Evolutionary conservation across 2,797 vertebrate species (phyloP).

Genomic region (Tarsius wallacei): DNA sequence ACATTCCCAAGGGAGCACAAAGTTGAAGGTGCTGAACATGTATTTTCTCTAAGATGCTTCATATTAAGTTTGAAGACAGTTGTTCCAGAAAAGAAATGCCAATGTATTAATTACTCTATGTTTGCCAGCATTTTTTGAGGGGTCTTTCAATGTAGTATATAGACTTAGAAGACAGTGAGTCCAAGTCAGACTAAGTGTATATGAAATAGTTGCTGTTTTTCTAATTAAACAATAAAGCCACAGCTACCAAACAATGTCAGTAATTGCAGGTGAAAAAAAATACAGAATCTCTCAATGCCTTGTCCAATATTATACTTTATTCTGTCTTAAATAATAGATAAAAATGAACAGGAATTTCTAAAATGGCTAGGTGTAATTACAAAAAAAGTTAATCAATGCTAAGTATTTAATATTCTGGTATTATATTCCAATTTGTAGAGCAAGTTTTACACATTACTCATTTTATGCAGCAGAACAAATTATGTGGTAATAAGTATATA

Average conservation of each 20-base stretch:
- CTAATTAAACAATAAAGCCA: constrained; percentile 33
- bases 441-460: background rate
- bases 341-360: constrained; percentile 20
- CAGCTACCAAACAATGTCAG: background rate
- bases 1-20: background rate
- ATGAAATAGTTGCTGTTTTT: constrained; percentile 58
- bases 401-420: background rate
- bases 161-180: background rate
- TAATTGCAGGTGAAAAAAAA: background rate
- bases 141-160: background rate
- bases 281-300: background rate
- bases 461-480: constrained; percentile 35
- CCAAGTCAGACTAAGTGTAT: background rate
- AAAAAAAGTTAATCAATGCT: background rate
- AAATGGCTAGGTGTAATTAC: background rate
- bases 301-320: background rate
- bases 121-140: background rate
- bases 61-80: background rate
- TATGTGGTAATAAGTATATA: background rate
- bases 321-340: constrained; percentile 21
- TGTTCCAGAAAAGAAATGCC: constrained; percentile 21
- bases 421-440: background rate
- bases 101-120: background rate
- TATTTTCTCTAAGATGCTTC: constrained; percentile 28
- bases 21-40: background rate